Conservation (phyloP, 2,888 invertebrate genomes). For the Tinea pellionella region DNA sequence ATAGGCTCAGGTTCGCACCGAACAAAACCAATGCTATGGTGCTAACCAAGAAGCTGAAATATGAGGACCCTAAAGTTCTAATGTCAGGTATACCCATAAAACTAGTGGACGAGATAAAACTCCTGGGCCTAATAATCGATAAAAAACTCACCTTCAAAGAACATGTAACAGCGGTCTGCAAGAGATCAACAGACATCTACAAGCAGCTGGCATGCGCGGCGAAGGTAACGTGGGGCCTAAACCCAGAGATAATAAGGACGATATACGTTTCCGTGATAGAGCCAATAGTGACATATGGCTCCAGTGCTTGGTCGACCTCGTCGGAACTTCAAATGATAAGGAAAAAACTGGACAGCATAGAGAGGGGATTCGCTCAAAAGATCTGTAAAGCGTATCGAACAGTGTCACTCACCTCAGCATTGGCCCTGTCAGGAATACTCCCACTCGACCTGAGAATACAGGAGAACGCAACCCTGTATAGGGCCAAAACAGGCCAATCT, state of each 20-base stretch:
- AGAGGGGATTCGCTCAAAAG: background rate
- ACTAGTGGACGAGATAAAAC: background rate
- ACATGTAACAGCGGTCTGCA: slow-evolving; percentile 3
- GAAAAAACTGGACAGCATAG: background rate
- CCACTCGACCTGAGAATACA: background rate
- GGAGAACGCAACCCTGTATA: background rate
- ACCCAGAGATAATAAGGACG: background rate
- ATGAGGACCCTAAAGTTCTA: slow-evolving; percentile 10
- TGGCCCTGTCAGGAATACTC: background rate
- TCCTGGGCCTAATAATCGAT: slow-evolving; percentile 8
- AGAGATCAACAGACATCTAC: slow-evolving; percentile 14
- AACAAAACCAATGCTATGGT: slow-evolving; percentile 16
- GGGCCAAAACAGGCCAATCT: background rate
- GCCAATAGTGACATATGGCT: background rate
- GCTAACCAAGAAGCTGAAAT: slow-evolving; percentile 15
- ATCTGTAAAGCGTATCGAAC: background rate
- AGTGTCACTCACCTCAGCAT: background rate
- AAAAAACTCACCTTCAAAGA: slow-evolving; percentile 1
- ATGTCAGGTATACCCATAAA: slow-evolving; percentile 1
- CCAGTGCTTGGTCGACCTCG: background rate
- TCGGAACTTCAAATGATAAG: background rate
- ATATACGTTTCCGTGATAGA: background rate
- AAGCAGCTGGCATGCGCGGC: slow-evolving; percentile 14
- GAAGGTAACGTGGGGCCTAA: background rate
- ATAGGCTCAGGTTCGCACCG: slow-evolving; percentile 18